Evolutionary conservation across 2,888 invertebrate species (phyloP).

Genomic region (Auanema sp.): DNA sequence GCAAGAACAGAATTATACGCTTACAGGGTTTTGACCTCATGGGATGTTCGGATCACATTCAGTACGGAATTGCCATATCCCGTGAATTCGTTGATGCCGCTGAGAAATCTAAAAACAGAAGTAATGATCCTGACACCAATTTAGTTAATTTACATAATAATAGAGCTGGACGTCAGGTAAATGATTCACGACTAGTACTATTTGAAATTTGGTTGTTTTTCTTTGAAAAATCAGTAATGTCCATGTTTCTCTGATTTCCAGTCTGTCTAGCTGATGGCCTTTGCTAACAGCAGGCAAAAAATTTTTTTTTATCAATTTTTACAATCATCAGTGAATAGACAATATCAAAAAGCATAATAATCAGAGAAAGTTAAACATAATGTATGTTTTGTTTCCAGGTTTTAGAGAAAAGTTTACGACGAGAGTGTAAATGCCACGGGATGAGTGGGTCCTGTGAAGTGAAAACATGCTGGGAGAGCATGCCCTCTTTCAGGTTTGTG

Average conservation of each 20-base stretch:
- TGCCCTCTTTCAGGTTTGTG: constrained; percentile 70
- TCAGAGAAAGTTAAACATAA: too few relatives aligned
- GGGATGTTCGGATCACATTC: constrained; percentile 65
- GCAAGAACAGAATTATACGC: background rate
- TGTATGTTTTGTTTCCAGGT: constrained; percentile 56
- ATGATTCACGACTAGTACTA: background rate
- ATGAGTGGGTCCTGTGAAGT: constrained; percentile 61
- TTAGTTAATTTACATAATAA: constrained; percentile 50
- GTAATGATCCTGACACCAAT: constrained; percentile 65
- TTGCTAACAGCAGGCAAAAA: too few relatives aligned
- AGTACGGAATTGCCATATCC: constrained; percentile 61
- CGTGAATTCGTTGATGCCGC: constrained; percentile 64
- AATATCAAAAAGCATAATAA: too few relatives aligned
- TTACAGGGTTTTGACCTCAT: constrained; percentile 58
- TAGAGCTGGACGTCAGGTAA: constrained; percentile 46
- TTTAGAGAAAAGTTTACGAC: constrained; percentile 65
- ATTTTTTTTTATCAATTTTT: too few relatives aligned
- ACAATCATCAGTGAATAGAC: too few relatives aligned
- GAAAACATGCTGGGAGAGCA: constrained; percentile 71
- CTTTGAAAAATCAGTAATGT: too few relatives aligned
- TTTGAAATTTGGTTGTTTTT: too few relatives aligned
- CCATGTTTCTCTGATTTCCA: too few relatives aligned
- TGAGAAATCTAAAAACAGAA: constrained; percentile 55
- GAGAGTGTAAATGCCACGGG: constrained; percentile 61
- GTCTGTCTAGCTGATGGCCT: too few relatives aligned